Conservation (phyloP, 1,140 invertebrate genomes). For the Dendrolimus punctatus region DNA sequence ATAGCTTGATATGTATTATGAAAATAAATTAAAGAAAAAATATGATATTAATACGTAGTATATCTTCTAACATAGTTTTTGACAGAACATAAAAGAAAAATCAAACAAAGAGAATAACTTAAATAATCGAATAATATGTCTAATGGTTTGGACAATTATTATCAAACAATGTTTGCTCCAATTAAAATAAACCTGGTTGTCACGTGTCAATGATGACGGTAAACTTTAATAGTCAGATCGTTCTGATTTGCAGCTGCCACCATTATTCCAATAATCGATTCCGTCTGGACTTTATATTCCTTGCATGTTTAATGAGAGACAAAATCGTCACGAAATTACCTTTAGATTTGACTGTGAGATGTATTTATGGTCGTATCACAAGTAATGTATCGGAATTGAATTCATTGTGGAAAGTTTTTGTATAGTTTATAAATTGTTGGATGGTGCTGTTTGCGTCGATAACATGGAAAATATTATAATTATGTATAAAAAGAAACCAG, state of each 20-base stretch:
- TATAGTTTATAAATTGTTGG: not conserved
- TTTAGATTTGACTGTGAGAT: conserved; percentile 69
- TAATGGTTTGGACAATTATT: no score
- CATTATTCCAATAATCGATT: conserved; percentile 42
- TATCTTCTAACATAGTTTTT: no score
- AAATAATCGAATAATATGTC: no score
- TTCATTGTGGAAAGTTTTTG: conserved; percentile 51
- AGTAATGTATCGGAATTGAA: conserved; percentile 32
- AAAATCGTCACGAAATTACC: conserved; percentile 69
- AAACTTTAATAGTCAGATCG: conserved; percentile 58
- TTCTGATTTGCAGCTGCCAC: conserved; percentile 55
- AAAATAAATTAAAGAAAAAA: no score
- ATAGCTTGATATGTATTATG: no score
- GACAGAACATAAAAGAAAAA: no score
- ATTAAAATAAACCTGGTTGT: conserved; percentile 2
- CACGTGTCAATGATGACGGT: conserved; percentile 25
- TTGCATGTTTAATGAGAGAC: conserved; percentile 70
- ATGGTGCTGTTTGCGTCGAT: not conserved
- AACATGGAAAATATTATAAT: no score
- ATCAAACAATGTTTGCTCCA: no score
- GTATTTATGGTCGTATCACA: conserved; percentile 52
- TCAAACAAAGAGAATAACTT: no score
- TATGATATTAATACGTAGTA: no score
- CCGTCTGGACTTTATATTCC: conserved; percentile 66
- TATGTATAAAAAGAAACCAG: no score